Conservation (phyloP, 1,140 invertebrate species). For the Dolichoris vasculosae region DNA sequence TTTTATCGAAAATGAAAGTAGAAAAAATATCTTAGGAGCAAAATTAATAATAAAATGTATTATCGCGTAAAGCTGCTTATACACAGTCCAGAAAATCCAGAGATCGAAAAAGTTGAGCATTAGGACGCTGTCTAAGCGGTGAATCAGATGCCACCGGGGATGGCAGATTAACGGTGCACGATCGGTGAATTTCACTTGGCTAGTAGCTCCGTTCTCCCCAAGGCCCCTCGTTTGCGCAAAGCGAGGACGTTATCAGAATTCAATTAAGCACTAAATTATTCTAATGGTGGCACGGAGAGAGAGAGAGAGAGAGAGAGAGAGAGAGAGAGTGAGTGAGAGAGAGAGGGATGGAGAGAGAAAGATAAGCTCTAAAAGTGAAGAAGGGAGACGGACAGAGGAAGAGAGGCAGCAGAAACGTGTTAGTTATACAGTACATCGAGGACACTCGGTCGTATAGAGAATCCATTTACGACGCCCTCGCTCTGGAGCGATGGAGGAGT, state of each 20-base stretch:
- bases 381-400: background rate
- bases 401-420: background rate
- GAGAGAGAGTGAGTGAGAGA: background rate
- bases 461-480: conserved; percentile 38
- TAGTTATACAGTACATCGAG: background rate
- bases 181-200: conserved; percentile 34
- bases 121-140: background rate
- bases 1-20: too few relatives aligned
- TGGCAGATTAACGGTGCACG: background rate
- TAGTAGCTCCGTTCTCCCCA: background rate
- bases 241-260: conserved; percentile 48
- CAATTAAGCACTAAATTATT: conserved; percentile 51
- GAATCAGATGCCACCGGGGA: background rate
- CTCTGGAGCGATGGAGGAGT: background rate
- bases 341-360: background rate
- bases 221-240: conserved; percentile 3
- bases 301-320: background rate
- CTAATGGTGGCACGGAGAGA: background rate
- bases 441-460: conserved; percentile 1
- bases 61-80: too few relatives aligned
- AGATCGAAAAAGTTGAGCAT: background rate
- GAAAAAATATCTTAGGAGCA: too few relatives aligned
- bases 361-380: background rate
- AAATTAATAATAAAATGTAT: too few relatives aligned
- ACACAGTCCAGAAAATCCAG: too few relatives aligned